phyloP scores from a whole-genome alignment of 2,888 invertebrate species.

The Eupelmus urozonus region DNA sequence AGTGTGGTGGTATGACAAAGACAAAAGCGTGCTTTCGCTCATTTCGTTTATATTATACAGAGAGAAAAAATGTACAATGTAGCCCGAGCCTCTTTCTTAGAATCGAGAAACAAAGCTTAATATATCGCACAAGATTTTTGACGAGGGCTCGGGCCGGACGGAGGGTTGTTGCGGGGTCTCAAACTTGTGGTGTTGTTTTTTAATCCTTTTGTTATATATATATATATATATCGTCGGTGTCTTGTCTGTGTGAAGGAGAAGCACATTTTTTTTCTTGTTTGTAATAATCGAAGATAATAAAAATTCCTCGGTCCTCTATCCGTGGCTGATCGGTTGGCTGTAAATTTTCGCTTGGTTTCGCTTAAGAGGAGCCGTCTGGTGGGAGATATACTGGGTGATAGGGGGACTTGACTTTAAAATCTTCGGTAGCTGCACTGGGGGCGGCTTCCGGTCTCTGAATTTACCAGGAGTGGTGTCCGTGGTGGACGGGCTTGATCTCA shows the following conservation, averaged over 20 bases:
- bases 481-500: constrained; percentile 78
- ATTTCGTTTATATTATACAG: constrained; percentile 1
- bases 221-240: too few species aligned
- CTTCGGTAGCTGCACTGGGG: too few species aligned
- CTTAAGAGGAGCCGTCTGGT: not conserved
- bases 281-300: too few species aligned
- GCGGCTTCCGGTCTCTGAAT: constrained; percentile 57
- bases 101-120: not conserved
- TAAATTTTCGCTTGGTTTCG: not conserved
- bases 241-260: constrained; percentile 30
- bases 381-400: not conserved
- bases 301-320: constrained; percentile 19
- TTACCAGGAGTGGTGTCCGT: constrained; percentile 75
- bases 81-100: constrained; percentile 6
- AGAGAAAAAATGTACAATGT: constrained; percentile 32
- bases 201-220: too few species aligned
- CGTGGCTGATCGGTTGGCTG: not conserved
- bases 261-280: constrained; percentile 37
- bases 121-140: constrained; percentile 10
- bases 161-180: not conserved
- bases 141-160: not conserved
- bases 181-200: too few species aligned
- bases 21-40: constrained; percentile 9
- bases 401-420: too few species aligned
- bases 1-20: constrained; percentile 40